Evolutionary conservation across 2,888 invertebrate species (phyloP), one percentile per base, ranked within the genome.

Genomic region (Metalampra italica): DNA sequence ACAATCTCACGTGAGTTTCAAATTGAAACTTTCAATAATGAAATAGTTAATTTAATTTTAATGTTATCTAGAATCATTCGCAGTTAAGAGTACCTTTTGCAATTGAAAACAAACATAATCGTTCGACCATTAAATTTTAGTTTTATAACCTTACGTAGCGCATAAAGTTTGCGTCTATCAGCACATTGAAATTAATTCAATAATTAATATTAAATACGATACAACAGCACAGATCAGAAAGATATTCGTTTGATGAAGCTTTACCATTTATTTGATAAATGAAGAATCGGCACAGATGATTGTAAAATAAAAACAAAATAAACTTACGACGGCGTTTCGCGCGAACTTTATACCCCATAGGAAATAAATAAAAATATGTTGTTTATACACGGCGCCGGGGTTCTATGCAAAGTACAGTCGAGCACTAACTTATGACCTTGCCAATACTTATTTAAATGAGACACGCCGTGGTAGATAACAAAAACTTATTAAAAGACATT

Each of bases 221-320:
- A 57, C 62, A 56, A 58, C 57, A 46, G 56, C 58, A 56, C 57
- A 71, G 71, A 74, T 75, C 61, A 48, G 53, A 64, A 59, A 77
- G 72, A 77, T 76, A 77, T 69, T 70, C 64, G 61, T 75, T 75
- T 82, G 79, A 81, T 78, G 78, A 75, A 79, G 78, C 68, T 71
- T 60, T 66, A 68, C 77, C 66, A 79, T 82, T 82, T 76, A 71
- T 76, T 78, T 79, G 74, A 78, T 75, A 73, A 74, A 82, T 81
- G 75, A 82, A 70, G 75, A 77, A 78, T 78, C 67, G 64, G 64
- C 49, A 51, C 50, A 59, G 62, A 65, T 64, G 67, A 75, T 64
- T 59, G 62, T 54, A 55, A 70, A 73, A 68, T 62, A 71, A 69
- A 44, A 57, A 56, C 49, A 59, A 68, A 73, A 62, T 51, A 64